Conservation (phyloP, 2,113 vertebrate species). For the Rafetus swinhoei region DNA sequence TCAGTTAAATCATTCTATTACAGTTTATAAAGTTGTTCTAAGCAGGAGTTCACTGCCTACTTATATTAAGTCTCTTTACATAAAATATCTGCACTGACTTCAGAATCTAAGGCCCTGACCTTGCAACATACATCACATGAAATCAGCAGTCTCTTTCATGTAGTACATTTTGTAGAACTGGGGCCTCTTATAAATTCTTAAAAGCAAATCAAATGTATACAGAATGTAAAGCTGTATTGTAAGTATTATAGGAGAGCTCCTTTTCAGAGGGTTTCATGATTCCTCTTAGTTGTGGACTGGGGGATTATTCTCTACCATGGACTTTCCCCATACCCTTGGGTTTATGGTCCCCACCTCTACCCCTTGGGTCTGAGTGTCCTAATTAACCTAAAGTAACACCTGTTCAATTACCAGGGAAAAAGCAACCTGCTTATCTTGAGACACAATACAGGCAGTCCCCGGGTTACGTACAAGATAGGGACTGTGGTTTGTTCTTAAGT, state of each 20-base stretch:
- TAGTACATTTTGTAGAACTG: neutral
- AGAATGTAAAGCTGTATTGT: neutral
- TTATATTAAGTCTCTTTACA: neutral
- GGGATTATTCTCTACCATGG: no score
- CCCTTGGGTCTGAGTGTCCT: no score
- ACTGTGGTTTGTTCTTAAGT: no score
- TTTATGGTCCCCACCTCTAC: no score
- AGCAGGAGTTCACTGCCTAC: neutral
- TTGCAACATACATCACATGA: neutral
- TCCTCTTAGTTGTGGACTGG: no score
- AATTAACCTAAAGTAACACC: no score
- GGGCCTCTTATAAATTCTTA: neutral
- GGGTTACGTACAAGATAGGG: no score
- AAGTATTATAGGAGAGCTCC: neutral
- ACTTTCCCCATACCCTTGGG: no score
- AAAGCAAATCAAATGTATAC: slow-evolving; percentile 9
- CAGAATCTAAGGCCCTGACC: neutral
- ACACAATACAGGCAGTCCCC: no score
- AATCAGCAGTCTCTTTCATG: fast-evolving
- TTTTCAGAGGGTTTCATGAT: no score
- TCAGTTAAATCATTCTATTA: neutral
- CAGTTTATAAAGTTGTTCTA: neutral
- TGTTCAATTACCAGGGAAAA: no score
- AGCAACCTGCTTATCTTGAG: no score
- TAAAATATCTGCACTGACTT: neutral